Percentiles rank a stretch among this genome's conserved stretches.
phyloP scores from a whole-genome alignment of 2,888 invertebrate species.

The Xanthostigma xanthostigma region DNA sequence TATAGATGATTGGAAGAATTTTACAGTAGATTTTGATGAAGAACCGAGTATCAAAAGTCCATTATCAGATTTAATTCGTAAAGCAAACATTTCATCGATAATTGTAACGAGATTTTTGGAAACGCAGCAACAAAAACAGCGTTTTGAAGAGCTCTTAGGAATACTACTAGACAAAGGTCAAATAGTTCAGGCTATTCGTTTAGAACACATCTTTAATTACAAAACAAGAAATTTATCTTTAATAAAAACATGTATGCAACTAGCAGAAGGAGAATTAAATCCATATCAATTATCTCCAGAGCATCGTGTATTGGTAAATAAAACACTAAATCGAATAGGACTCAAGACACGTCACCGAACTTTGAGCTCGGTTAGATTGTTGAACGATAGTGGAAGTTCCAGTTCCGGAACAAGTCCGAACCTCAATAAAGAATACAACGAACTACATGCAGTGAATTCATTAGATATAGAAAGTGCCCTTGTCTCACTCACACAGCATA shows the following conservation, averaged over 20 bases:
- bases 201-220: constrained; percentile 36
- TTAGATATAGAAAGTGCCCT: too few species aligned
- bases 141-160: constrained; percentile 34
- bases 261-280: constrained; percentile 45
- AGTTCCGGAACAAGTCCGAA: not conserved
- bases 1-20: constrained; percentile 20
- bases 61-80: not conserved
- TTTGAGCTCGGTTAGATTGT: constrained; percentile 20
- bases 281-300: constrained; percentile 49
- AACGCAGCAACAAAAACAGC: constrained; percentile 26
- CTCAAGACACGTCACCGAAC: constrained; percentile 28
- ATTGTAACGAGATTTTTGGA: not conserved
- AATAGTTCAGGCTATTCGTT: constrained; percentile 42
- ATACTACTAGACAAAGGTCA: constrained; percentile 39
- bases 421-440: too few species aligned
- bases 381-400: constrained; percentile 16
- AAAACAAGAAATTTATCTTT: constrained; percentile 38
- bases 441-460: too few species aligned
- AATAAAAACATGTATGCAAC: constrained; percentile 41
- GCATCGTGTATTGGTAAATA: constrained; percentile 39
- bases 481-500: constrained; percentile 21
- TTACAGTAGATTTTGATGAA: constrained; percentile 25
- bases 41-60: constrained; percentile 18
- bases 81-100: constrained; percentile 1
- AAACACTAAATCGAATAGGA: constrained; percentile 25